Base-by-base conservation (phyloP, 2,888 invertebrate genomes). In the Sturmia bella region DNA sequence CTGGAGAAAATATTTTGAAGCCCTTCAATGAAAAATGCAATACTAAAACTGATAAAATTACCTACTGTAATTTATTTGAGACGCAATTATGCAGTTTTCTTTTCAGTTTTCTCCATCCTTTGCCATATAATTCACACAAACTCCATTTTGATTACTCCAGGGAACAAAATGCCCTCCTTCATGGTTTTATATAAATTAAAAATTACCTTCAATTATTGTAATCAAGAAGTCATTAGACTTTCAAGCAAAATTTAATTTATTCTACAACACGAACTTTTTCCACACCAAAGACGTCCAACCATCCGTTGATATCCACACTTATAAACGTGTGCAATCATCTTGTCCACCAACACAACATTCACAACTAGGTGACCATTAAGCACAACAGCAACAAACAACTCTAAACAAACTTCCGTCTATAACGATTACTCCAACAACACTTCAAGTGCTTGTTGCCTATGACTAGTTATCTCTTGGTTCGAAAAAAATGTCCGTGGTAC, bases 391-490 rank as follows among this genome's bases (percentile, higher is more conserved):
- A 66, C 66, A 76, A 82, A 54, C 37, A 70, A 57, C 74, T 66
- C 77, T 74, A 79, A 79, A 82, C 70, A 64, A 78, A 78, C 82
- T 74, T 78, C 82, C 82, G 82, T 70, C 57, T 70, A 74, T 82
- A 82, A 66, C 48, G 78, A 78, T 74, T 78, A 82, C 74, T 52
- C 69, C 27, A 57, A 66, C 59, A 70, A 59, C 64, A 69, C 59
- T 13, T 50, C 69, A 77, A 68, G 61, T 21, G 66, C 48, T 74
- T 45, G 45, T 37, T 56, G 43, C 24, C 68, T 56, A 11, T 56
- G 19, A 70, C 17, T n/a, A 12, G 15, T 54, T 48, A 54, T 57
- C 17, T 64, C 45, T 68, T 68, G 54, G 48, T 54, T 41, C 19
- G 43, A 27, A 24, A 72, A 57, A 39, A 72, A 45, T 54, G 27